Evolutionary conservation across 2,113 vertebrate genomes (phyloP).

Genomic region (Furnarius figulus): DNA sequence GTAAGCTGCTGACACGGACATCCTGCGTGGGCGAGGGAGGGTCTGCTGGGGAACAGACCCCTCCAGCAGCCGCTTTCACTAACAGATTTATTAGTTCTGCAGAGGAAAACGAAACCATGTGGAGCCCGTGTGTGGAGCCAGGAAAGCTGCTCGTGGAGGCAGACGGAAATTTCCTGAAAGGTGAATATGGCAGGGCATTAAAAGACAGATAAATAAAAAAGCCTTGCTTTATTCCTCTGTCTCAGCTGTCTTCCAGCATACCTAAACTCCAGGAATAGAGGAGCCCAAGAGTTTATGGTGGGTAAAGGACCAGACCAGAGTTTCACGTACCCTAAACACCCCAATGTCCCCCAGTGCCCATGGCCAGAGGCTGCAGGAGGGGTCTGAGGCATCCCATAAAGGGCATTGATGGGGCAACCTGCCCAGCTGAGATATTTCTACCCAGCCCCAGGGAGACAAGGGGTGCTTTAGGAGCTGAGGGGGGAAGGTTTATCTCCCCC

Average conservation of each 20-base stretch:
- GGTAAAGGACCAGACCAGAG: not conserved
- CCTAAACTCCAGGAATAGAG: not conserved
- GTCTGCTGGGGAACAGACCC: not conserved
- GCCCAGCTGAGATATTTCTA: not conserved
- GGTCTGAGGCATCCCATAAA: not conserved
- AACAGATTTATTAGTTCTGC: slow-evolving; percentile 28
- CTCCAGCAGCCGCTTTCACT: slow-evolving; percentile 35
- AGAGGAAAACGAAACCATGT: slow-evolving; percentile 37
- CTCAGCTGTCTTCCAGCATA: not conserved
- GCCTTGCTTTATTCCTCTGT: not conserved
- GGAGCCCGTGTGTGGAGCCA: not conserved
- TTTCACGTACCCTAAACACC: not conserved
- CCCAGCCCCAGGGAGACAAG: not conserved
- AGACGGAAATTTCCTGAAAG: slow-evolving; percentile 65
- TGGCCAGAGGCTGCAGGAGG: not conserved
- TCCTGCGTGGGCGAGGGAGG: slow-evolving; percentile 22
- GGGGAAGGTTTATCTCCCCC: not conserved
- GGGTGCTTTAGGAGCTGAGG: not conserved
- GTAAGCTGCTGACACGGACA: slow-evolving; percentile 45
- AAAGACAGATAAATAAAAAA: slow-evolving; percentile 53
- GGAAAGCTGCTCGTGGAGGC: not conserved
- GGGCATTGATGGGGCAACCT: not conserved
- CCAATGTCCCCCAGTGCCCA: not conserved
- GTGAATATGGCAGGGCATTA: slow-evolving; percentile 49
- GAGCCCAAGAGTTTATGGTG: not conserved